phyloP scores from a whole-genome alignment of 37 sponge, comb jelly and placozoan genomes.

The Halisarca cf. caerulea region DNA sequence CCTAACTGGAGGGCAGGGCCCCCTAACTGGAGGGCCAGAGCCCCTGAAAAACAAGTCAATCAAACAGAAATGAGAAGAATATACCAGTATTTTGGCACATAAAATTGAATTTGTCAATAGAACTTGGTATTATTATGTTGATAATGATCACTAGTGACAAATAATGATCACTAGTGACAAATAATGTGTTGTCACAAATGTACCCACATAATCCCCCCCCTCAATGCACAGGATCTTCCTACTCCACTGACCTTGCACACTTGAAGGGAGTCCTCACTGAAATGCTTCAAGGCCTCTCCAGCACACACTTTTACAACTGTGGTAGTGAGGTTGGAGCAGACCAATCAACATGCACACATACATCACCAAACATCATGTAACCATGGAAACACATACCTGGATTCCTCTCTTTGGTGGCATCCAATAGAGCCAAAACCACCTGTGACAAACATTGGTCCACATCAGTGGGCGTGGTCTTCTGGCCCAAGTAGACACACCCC shows the following conservation, averaged over 20 bases:
- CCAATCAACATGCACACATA: not conserved
- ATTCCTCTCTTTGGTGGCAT: conserved; percentile 56
- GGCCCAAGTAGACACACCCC: conserved; percentile 34
- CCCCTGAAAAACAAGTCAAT: too few relatives aligned
- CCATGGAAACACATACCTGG: not conserved
- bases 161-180: too few relatives aligned
- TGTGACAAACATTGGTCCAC: conserved; percentile 25
- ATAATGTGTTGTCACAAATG: too few relatives aligned
- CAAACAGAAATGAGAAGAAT: not conserved
- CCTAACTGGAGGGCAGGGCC: too few relatives aligned
- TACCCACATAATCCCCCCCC: too few relatives aligned
- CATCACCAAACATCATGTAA: not conserved
- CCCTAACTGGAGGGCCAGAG: too few relatives aligned
- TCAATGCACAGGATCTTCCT: too few relatives aligned
- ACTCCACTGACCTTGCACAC: not conserved
- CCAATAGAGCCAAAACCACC: conserved; percentile 44
- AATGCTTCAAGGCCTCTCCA: conserved; percentile 29
- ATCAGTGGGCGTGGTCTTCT: not conserved
- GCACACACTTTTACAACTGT: conserved; percentile 61
- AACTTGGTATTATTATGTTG: too few relatives aligned
- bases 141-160: too few relatives aligned
- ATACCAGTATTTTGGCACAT: not conserved
- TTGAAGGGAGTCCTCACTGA: not conserved
- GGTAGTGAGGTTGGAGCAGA: not conserved
- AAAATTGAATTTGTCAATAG: too few relatives aligned